A percentile compares a stretch with the other conserved stretches of the same genome.
These are phyloP conservation scores for Danio jaintianensis DNA, from an alignment of 2,797 vertebrate species.

Conservation along the genomic window DNA sequence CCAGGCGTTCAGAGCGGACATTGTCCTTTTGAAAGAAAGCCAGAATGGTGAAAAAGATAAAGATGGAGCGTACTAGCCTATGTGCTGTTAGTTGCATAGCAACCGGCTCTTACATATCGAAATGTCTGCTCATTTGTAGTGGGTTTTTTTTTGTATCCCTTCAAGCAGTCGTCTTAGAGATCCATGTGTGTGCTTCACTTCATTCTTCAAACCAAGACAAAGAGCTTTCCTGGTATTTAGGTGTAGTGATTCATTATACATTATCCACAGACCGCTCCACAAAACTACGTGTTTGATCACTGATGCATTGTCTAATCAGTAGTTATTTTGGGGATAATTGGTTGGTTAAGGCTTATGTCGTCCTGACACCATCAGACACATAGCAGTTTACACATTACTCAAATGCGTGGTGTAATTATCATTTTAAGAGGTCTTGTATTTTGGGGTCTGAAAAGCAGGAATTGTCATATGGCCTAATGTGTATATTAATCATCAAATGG, in stretches of 20 bases:
- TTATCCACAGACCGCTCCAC: neutral
- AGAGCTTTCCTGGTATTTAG: neutral
- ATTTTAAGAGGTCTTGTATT: neutral
- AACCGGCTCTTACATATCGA: slow-evolving; percentile 57
- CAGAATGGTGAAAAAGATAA: slow-evolving; percentile 35
- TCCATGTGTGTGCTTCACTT: slow-evolving; percentile 34
- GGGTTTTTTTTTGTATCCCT: slow-evolving; percentile 26
- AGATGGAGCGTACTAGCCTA: slow-evolving; percentile 18
- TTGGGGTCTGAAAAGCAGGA: neutral
- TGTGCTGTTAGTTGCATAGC: slow-evolving; percentile 41
- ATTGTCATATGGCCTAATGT: neutral
- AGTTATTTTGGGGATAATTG: neutral
- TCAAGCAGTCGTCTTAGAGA: neutral
- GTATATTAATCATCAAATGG: neutral
- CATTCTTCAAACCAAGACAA: slow-evolving; percentile 51
- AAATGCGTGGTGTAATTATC: neutral
- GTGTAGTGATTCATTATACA: neutral
- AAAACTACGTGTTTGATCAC: neutral
- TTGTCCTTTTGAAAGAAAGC: slow-evolving; percentile 47
- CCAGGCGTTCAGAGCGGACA: slow-evolving; percentile 59
- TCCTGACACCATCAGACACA: neutral
- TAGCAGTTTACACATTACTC: no score
- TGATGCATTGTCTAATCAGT: neutral
- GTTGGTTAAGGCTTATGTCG: neutral
- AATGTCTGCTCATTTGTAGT: slow-evolving; percentile 44